These are phyloP conservation scores for Microhierax caerulescens DNA, from an alignment of 2,797 vertebrate genomes.

Conservation along the genomic window DNA sequence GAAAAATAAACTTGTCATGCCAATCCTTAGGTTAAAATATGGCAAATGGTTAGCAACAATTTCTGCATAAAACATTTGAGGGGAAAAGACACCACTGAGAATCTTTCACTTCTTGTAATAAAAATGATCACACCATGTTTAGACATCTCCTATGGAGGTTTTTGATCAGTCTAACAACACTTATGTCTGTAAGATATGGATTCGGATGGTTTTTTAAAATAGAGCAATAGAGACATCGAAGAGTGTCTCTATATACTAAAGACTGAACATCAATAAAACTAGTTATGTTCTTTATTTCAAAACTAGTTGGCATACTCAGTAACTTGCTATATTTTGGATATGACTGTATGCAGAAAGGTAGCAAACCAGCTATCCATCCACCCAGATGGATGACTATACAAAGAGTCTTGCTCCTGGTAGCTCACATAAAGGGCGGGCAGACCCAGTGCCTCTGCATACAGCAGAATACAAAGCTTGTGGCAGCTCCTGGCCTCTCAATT, in stretches of 20 bases:
- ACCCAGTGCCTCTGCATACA: background rate
- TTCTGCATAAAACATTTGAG: background rate
- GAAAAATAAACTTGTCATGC: background rate
- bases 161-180: background rate
- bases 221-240: background rate
- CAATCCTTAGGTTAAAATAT: background rate
- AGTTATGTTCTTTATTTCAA: background rate
- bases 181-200: background rate
- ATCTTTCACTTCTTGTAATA: background rate
- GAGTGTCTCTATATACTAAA: background rate
- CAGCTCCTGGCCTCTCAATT: background rate
- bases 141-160: background rate
- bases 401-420: background rate
- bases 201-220: background rate
- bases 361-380: background rate
- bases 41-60: background rate
- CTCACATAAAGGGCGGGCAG: background rate
- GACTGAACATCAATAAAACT: background rate
- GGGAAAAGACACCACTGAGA: background rate
- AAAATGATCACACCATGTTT: background rate
- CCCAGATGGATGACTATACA: background rate
- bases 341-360: background rate
- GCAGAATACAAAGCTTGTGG: background rate
- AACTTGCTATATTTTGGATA: background rate
- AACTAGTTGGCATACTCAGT: background rate